Conservation (phyloP, 2,113 vertebrate genomes). For the Trematocara marginatum region DNA sequence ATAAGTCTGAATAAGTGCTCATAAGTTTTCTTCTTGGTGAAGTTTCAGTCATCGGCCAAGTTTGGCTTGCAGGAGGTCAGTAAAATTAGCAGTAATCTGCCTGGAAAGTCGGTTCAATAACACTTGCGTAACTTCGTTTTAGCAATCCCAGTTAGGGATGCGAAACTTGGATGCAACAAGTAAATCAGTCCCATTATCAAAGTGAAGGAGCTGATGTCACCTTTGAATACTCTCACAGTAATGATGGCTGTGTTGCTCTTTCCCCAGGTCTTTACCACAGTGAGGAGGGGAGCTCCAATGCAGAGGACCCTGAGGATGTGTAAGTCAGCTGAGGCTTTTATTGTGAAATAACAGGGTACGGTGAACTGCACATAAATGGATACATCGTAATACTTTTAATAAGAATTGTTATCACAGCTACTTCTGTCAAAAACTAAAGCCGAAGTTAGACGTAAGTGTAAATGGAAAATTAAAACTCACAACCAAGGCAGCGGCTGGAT, state of each 20-base stretch:
- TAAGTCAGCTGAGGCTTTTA: slow-evolving; percentile 34
- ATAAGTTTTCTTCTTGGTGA: accelerated
- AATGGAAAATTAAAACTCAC: neutral
- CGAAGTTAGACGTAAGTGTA: neutral
- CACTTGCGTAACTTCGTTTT: slow-evolving; percentile 23
- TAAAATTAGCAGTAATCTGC: neutral
- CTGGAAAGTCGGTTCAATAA: neutral
- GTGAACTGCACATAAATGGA: neutral
- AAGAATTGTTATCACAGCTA: neutral
- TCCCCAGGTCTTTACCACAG: slow-evolving; percentile 46
- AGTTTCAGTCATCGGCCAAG: neutral
- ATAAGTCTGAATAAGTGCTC: neutral
- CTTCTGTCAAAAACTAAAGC: neutral
- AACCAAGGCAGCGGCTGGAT: neutral
- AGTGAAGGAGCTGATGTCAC: neutral
- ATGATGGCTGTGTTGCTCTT: neutral
- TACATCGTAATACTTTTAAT: neutral
- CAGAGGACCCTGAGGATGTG: slow-evolving; percentile 63
- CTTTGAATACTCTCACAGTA: neutral
- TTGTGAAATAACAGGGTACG: neutral
- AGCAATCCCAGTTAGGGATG: neutral
- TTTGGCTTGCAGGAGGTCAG: neutral
- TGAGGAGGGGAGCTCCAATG: slow-evolving; percentile 37
- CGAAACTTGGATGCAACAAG: slow-evolving; percentile 5
- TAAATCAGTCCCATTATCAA: neutral